A percentile compares a stretch with the other conserved stretches of the same genome.
phyloP scores from a whole-genome alignment of 2,797 vertebrate species.

The Microctenopoma lineatum region DNA sequence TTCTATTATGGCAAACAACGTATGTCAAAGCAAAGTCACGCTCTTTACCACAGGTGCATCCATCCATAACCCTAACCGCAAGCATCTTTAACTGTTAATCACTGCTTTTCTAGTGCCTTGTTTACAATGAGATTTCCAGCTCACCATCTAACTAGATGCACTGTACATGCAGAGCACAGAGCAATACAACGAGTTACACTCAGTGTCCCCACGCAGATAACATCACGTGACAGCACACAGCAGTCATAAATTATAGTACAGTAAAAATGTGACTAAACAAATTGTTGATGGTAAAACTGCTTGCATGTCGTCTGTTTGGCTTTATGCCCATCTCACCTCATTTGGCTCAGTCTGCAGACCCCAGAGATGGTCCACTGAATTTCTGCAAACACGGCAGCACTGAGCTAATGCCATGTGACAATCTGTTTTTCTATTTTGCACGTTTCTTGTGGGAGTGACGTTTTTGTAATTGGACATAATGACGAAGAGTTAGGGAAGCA shows the following conservation, averaged over 20 bases:
- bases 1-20: too few relatives aligned
- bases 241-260: background rate
- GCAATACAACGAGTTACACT: too few relatives aligned
- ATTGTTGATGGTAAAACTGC: background rate
- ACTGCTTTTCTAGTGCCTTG: too few relatives aligned
- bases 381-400: conserved; percentile 60
- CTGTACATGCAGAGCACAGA: background rate
- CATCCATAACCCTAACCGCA: too few relatives aligned
- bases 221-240: background rate
- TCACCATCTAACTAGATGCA: background rate
- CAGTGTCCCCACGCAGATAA: too few relatives aligned
- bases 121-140: too few relatives aligned
- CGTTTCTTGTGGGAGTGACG: conserved; percentile 60
- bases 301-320: conserved; percentile 27
- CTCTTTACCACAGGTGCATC: too few relatives aligned
- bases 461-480: conserved; percentile 80
- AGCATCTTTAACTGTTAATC: too few relatives aligned
- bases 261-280: conserved; percentile 3
- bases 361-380: conserved; percentile 68
- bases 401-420: conserved; percentile 75
- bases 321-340: conserved; percentile 53
- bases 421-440: conserved; percentile 73
- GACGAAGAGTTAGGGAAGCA: conserved; percentile 47
- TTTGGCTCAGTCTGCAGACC: conserved; percentile 45
- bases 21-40: too few relatives aligned